Evolutionary conservation across 92 coral and sea anemone genomes (phyloP).

Genomic region (Meandrina meandrites): DNA sequence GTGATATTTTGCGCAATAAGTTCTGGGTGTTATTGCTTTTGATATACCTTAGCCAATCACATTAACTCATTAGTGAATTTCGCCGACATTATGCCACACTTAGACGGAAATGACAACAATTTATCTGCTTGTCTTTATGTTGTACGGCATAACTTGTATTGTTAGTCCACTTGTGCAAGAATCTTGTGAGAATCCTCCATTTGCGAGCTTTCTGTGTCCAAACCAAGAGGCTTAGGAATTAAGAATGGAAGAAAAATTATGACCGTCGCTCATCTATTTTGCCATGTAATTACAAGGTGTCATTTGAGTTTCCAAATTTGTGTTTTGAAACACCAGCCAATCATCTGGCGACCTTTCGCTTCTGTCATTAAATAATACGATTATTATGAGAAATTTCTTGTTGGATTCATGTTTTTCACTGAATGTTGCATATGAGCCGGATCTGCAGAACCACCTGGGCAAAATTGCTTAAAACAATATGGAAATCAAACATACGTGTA

Average conservation of each 20-base stretch:
- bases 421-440: slow-evolving; percentile 19
- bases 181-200: neutral
- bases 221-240: neutral
- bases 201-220: neutral
- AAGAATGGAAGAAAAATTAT: neutral
- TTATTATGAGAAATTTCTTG: neutral
- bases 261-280: neutral
- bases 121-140: neutral
- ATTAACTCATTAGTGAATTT: slow-evolving; percentile 4
- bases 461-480: neutral
- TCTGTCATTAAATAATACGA: neutral
- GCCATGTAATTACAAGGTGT: neutral
- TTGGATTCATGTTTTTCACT: neutral
- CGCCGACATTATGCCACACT: slow-evolving; percentile 11
- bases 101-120: slow-evolving; percentile 16
- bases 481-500: neutral
- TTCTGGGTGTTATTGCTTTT: slow-evolving; percentile 4
- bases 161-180: neutral
- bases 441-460: slow-evolving; percentile 14
- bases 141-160: neutral
- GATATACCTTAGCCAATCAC: slow-evolving; percentile 11
- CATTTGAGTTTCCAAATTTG: neutral
- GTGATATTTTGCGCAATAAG: neutral
- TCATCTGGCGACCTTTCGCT: neutral
- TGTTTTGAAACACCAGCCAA: slow-evolving; percentile 3